These are phyloP conservation scores for Rhinolophus ferrumequinum DNA, from an alignment of 2,113 vertebrate species.

Conservation along the genomic window DNA sequence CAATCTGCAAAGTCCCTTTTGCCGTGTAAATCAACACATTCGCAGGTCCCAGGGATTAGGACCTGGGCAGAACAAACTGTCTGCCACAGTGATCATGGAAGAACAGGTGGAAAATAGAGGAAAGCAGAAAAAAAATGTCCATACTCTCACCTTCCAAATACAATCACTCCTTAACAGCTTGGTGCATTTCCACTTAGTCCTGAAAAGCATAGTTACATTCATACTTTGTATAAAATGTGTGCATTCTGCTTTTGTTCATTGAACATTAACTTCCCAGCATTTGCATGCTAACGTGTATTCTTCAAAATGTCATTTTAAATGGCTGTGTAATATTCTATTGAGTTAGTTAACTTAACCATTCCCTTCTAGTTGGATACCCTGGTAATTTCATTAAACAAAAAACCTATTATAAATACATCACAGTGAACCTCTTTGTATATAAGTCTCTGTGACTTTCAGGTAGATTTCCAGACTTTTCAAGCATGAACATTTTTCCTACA, in stretches of 20 bases:
- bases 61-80: not conserved
- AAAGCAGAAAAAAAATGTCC: not conserved
- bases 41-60: not conserved
- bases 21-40: not conserved
- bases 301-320: not conserved
- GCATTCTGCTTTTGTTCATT: not conserved
- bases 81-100: not conserved
- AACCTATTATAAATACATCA: not conserved
- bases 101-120: not conserved
- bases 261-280: not conserved
- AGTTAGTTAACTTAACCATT: not conserved
- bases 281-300: not conserved
- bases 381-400: not conserved
- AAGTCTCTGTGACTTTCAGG: not conserved
- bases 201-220: not conserved
- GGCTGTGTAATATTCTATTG: not conserved
- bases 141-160: not conserved
- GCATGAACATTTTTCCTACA: not conserved
- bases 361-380: not conserved
- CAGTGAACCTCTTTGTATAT: not conserved
- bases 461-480: not conserved
- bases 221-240: not conserved
- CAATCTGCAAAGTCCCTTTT: not conserved
- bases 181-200: not conserved
- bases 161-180: not conserved